A percentile compares a stretch with the other conserved stretches of the same genome.
Conservation (phyloP, 1,140 invertebrate species). For the Himalopsyche phryganea region DNA sequence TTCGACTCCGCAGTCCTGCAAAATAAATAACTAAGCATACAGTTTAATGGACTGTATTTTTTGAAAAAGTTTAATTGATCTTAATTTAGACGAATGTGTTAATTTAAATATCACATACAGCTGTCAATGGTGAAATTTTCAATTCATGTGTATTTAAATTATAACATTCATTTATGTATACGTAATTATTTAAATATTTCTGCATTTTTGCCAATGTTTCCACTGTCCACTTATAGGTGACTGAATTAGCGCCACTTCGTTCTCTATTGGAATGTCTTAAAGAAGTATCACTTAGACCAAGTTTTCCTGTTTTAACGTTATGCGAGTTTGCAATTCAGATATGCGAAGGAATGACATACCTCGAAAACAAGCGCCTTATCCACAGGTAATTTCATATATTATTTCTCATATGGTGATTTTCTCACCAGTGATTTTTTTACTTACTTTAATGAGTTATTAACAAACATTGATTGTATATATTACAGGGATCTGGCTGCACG, state of each 20-base stretch:
- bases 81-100: too few species aligned
- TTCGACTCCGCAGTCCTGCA: too few species aligned
- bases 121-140: too few species aligned
- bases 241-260: slow-evolving; percentile 90
- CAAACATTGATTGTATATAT: too few species aligned
- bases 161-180: too few species aligned
- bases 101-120: too few species aligned
- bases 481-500: slow-evolving; percentile 86
- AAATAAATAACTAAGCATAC: too few species aligned
- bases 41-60: too few species aligned
- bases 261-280: slow-evolving; percentile 95
- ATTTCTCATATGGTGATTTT: background rate
- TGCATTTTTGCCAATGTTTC: background rate
- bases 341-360: slow-evolving; percentile 93
- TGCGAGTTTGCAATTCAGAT: slow-evolving; percentile 93
- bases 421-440: background rate
- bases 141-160: too few species aligned
- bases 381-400: slow-evolving; percentile 59
- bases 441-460: background rate
- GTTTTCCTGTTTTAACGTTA: slow-evolving; percentile 84
- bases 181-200: too few species aligned
- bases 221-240: slow-evolving; percentile 60
- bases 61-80: too few species aligned
- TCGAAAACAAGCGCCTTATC: slow-evolving; percentile 90
- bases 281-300: slow-evolving; percentile 80